Conservation (phyloP, 23 tunicate genomes). For the Pegea sp. region DNA sequence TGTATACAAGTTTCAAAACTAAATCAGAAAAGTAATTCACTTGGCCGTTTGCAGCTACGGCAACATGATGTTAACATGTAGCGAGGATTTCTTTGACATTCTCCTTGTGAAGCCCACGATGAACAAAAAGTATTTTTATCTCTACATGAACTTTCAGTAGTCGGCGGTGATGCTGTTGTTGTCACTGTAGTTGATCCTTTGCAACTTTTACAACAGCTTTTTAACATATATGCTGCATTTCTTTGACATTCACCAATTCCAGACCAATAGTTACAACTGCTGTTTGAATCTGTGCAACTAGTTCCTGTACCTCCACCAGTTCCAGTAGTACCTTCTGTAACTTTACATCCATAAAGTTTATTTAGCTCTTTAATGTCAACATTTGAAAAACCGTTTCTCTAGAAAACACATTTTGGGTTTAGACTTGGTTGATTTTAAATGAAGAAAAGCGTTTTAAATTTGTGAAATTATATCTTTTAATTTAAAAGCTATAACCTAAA, state of each 20-base stretch:
- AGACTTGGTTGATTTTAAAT: too few relatives aligned
- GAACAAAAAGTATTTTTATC: slow-evolving; percentile 5
- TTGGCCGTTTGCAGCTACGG: slow-evolving; percentile 1
- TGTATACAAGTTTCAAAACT: too few relatives aligned
- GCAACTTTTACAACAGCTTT: not conserved
- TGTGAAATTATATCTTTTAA: too few relatives aligned
- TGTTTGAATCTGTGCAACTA: slow-evolving; percentile 3
- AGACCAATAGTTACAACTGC: slow-evolving; percentile 1
- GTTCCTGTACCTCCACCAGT: slow-evolving; percentile 4
- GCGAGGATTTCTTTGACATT: slow-evolving; percentile 14
- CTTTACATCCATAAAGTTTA: slow-evolving; percentile 19
- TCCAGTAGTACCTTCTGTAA: slow-evolving; percentile 6
- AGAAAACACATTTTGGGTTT: too few relatives aligned
- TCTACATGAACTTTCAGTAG: not conserved
- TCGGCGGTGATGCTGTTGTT: not conserved
- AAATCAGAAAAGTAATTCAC: too few relatives aligned
- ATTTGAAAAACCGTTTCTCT: slow-evolving; percentile 21
- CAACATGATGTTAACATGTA: slow-evolving; percentile 25
- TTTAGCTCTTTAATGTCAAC: slow-evolving; percentile 25
- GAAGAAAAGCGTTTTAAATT: too few relatives aligned
- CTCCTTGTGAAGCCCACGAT: slow-evolving; percentile 20
- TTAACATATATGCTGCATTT: not conserved
- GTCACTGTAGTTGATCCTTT: not conserved
- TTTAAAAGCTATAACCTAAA: too few relatives aligned
- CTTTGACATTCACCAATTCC: slow-evolving; percentile 1